phyloP scores from a whole-genome alignment of 2,113 vertebrate species.

The Acrocephalus arundinaceus region DNA sequence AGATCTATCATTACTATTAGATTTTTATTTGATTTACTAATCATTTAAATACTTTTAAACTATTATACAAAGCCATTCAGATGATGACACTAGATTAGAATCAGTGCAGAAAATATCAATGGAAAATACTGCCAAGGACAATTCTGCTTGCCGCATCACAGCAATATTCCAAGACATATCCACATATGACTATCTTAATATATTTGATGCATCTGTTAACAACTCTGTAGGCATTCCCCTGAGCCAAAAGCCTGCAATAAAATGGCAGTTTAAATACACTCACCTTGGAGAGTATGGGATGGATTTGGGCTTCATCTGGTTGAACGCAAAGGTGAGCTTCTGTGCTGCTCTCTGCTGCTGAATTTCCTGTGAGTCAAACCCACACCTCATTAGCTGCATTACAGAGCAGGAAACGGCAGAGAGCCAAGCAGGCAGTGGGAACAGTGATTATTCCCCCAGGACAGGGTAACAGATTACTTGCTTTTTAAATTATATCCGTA shows the following conservation, averaged over 20 bases:
- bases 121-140: neutral
- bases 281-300: conserved; percentile 97
- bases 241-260: neutral
- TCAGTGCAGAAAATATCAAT: neutral
- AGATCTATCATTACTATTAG: neutral
- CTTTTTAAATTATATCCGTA: neutral
- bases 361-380: conserved; percentile 85
- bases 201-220: neutral
- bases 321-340: conserved; percentile 98
- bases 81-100: neutral
- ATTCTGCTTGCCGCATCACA: neutral
- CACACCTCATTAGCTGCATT: neutral
- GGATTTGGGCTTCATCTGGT: conserved; percentile 96
- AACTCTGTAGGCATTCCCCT: neutral
- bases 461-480: neutral
- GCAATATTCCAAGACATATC: neutral
- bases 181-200: neutral
- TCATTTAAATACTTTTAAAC: neutral
- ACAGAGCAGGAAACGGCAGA: neutral
- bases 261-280: neutral
- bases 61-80: neutral
- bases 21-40: neutral
- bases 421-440: neutral
- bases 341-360: conserved; percentile 97
- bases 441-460: neutral